Base-by-base conservation (phyloP, 2,888 invertebrate genomes). In the Spisula solida region DNA sequence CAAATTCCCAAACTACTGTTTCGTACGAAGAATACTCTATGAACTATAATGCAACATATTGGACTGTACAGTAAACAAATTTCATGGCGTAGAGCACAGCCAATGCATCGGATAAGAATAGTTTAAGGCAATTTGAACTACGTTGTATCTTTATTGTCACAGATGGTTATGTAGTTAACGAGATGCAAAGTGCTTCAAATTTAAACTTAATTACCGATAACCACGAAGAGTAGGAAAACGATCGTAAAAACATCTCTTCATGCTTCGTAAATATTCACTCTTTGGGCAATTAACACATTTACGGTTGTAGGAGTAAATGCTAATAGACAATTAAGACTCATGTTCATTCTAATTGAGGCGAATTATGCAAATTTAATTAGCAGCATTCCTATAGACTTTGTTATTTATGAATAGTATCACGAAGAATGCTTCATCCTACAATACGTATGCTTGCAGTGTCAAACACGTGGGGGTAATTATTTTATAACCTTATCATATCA, bases 321-420 rank as follows among this genome's bases (percentile, higher is more conserved):
- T 25, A 66, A 66, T 66, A 10, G n/a, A 8, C 12, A 66, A 66
- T 66, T 66, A 66, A 66, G 60, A 66, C 60, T 25, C 60, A 25
- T 10, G 2, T 10, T 25, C 12, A 66, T 6, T 25, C 10, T 25
- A 66, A n/a, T 4, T 10, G 10, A 10, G n/a, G 60, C 5, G n/a
- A 66, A 66, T 66, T 66, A 66, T 66, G 60, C n/a, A 66, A 66
- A 66, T 66, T 66, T 66, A 66, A 66, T 66, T 66, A 25, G 25
- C 60, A 66, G n/a, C 4, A 10, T 25, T 10, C 60, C 12, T 20
- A 66, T 66, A 66, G n/a, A 25, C 25, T 66, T n/a, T 6, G 25
- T 66, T 66, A 25, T 66, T 66, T 66, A 66, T 66, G 60, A 25
- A n/a, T 25, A n/a, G n/a, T n/a, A 20, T 66, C n/a, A 66, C 25